Evolutionary conservation across 2,797 vertebrate genomes (phyloP).

Genomic region (Capromys pilorides): DNA sequence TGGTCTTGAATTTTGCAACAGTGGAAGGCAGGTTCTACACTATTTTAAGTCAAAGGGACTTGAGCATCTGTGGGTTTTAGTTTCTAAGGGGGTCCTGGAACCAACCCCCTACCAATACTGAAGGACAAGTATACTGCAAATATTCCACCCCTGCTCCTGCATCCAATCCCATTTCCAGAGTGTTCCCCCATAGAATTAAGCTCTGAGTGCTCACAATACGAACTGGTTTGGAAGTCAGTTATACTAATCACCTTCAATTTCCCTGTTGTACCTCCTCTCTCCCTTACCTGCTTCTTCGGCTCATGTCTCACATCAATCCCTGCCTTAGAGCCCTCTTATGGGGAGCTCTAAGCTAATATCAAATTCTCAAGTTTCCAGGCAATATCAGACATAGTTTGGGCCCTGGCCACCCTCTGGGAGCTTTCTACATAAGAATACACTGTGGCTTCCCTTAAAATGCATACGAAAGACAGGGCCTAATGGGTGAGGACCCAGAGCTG

Average conservation of each 20-base stretch:
- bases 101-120: not conserved
- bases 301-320: not conserved
- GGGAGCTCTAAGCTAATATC: not conserved
- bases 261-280: not conserved
- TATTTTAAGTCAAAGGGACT: not conserved
- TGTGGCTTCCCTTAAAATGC: not conserved
- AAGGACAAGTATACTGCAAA: not conserved
- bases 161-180: not conserved
- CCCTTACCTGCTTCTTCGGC: not conserved
- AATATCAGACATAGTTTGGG: not conserved
- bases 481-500: not conserved
- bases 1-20: too few relatives aligned
- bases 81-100: not conserved
- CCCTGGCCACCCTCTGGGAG: slow-evolving; percentile 31
- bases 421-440: not conserved
- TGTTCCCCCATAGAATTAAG: slow-evolving; percentile 14
- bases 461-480: not conserved
- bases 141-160: not conserved
- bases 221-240: not conserved
- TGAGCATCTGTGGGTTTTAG: not conserved
- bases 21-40: not conserved
- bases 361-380: slow-evolving; percentile 18
- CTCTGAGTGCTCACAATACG: not conserved
- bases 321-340: slow-evolving; percentile 8
- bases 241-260: not conserved